Percentiles rank a stretch among this genome's conserved stretches.
Evolutionary conservation across 1,140 invertebrate genomes (phyloP).

Genomic region (Vanessa atalanta): DNA sequence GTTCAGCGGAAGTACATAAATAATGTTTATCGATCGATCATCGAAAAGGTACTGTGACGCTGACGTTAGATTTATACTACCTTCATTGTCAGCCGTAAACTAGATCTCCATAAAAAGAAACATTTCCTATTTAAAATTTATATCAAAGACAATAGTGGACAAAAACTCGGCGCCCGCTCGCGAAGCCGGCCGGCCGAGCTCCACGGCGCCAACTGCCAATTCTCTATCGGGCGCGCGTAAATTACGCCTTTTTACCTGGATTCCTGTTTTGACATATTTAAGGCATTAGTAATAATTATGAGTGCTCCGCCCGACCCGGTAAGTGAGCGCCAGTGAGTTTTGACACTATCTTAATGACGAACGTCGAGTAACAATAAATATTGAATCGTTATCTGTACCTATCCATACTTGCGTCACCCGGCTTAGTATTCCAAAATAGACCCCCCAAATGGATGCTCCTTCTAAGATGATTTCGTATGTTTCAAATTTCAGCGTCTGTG

Average conservation of each 20-base stretch:
- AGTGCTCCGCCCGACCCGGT: constrained; percentile 64
- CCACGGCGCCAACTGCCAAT: constrained; percentile 79
- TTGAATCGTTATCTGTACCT: constrained; percentile 74
- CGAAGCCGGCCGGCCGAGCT: constrained; percentile 55
- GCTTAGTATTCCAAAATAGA: constrained; percentile 57
- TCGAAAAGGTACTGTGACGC: constrained; percentile 62
- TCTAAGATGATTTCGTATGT: constrained; percentile 9
- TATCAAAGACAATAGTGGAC: constrained; percentile 80
- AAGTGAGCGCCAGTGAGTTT: constrained; percentile 74
- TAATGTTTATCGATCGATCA: constrained; percentile 80
- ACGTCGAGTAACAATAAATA: constrained; percentile 79
- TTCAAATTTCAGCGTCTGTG: constrained; percentile 30
- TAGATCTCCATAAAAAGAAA: constrained; percentile 81
- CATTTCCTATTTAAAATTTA: constrained; percentile 81
- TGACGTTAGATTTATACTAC: constrained; percentile 77
- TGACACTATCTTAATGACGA: constrained; percentile 81
- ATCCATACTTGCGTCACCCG: constrained; percentile 60
- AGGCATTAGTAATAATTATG: constrained; percentile 81
- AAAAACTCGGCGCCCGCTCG: constrained; percentile 77
- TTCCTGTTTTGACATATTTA: constrained; percentile 81
- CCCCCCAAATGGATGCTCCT: constrained; percentile 60
- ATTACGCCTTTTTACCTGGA: constrained; percentile 81
- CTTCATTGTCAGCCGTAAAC: constrained; percentile 77
- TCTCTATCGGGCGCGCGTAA: constrained; percentile 79
- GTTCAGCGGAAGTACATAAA: constrained; percentile 75